Conservation (phyloP, 2,113 vertebrate genomes). For the Sander vitreus region DNA sequence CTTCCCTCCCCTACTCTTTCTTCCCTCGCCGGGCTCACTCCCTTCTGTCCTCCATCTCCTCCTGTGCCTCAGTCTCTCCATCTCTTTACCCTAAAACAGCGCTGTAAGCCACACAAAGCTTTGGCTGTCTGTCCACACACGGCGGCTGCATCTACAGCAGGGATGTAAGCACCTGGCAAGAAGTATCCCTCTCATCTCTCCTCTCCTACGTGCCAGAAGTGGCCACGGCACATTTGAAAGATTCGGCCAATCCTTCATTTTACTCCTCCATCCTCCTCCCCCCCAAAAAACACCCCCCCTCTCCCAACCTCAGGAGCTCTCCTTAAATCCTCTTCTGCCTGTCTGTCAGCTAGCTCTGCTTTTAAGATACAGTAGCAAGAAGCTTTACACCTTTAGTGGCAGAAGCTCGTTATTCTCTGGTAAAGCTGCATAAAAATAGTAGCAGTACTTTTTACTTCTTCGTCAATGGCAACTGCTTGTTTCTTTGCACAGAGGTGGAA, state of each 20-base stretch:
- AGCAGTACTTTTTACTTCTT: background rate
- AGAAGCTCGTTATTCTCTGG: constrained; percentile 42
- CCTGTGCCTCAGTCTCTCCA: constrained; percentile 12
- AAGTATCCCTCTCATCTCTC: constrained; percentile 45
- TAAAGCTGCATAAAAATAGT: constrained; percentile 18
- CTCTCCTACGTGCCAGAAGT: constrained; percentile 45
- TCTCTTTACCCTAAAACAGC: background rate
- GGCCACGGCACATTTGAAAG: constrained; percentile 43
- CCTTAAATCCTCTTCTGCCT: constrained; percentile 35
- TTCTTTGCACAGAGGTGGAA: constrained; percentile 8
- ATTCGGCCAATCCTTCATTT: constrained; percentile 43
- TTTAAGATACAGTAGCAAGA: constrained; percentile 46
- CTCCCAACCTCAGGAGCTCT: constrained; percentile 34
- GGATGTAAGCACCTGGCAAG: constrained; percentile 39
- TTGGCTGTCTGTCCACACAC: constrained; percentile 11
- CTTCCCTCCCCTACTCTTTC: background rate
- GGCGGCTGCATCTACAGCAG: constrained; percentile 20
- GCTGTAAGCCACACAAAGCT: constrained; percentile 22
- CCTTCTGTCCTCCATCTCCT: constrained; percentile 8
- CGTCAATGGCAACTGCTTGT: constrained; percentile 23
- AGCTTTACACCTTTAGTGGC: constrained; percentile 27
- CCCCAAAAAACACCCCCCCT: background rate
- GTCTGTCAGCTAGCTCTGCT: constrained; percentile 38
- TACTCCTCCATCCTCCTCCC: constrained; percentile 17
- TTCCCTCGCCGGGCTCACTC: background rate